Conservation (phyloP, 2,113 vertebrate species). For the Pontoporia blainvillei region DNA sequence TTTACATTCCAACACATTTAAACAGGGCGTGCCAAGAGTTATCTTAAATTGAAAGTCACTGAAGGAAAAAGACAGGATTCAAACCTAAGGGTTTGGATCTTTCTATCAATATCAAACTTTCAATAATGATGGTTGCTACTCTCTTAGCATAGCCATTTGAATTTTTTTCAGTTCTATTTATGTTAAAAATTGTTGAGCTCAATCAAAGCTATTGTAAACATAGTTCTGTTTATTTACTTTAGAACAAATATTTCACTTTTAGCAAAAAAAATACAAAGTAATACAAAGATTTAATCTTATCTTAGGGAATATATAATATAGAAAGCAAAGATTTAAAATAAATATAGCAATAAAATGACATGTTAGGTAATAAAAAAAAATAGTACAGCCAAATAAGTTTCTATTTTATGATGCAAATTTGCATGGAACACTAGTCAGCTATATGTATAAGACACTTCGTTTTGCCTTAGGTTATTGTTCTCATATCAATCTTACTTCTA, state of each 20-base stretch:
- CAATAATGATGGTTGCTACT: background rate
- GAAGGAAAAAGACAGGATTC: background rate
- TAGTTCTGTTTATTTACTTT: background rate
- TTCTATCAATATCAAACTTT: background rate
- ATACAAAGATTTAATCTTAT: background rate
- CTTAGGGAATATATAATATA: background rate
- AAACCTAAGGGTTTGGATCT: background rate
- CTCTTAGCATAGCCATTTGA: background rate
- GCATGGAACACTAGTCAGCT: background rate
- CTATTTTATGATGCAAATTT: background rate
- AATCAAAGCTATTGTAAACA: background rate
- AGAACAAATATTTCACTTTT: background rate
- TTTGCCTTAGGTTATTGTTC: background rate
- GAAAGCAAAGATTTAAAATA: background rate
- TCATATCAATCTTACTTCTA: background rate
- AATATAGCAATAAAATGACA: background rate
- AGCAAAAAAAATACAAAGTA: background rate
- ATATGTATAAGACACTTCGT: background rate
- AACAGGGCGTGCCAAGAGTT: background rate
- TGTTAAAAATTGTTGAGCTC: background rate
- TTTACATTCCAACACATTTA: background rate
- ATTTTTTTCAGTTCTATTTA: background rate
- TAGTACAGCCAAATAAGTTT: background rate
- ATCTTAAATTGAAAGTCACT: background rate
- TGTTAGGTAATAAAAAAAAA: background rate